Conservation (phyloP, 2,113 vertebrate genomes). For the Otus sunia region DNA sequence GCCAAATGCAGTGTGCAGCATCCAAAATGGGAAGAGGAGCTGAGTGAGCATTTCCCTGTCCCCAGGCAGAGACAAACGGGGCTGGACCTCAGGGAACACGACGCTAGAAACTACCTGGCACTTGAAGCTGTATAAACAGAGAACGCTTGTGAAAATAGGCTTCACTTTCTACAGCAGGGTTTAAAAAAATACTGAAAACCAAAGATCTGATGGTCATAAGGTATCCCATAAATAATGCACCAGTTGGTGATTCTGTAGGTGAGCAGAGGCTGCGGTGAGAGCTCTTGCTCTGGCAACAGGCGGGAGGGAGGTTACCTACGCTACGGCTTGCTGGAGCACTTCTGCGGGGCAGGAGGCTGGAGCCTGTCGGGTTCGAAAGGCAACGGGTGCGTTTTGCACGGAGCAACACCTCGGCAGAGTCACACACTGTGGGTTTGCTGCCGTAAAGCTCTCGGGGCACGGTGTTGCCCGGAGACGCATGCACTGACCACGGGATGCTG, state of each 20-base stretch:
- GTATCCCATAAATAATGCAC: conserved; percentile 26
- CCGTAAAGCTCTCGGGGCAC: not conserved
- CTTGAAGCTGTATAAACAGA: conserved; percentile 34
- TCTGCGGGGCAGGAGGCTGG: not conserved
- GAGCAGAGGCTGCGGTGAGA: not conserved
- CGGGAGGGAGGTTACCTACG: not conserved
- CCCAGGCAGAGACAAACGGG: not conserved
- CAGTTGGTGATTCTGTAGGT: not conserved
- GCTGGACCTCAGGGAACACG: not conserved
- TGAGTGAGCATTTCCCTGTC: not conserved
- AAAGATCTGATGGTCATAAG: not conserved
- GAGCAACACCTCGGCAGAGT: not conserved
- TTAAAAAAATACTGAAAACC: not conserved
- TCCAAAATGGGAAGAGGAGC: not conserved
- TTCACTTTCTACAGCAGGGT: not conserved
- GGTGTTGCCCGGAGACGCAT: fast-evolving
- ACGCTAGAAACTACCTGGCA: conserved; percentile 31
- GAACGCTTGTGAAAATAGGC: not conserved
- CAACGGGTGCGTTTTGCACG: not conserved
- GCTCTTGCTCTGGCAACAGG: not conserved
- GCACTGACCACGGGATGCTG: not conserved
- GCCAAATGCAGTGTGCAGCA: not conserved
- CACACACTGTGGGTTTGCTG: not conserved
- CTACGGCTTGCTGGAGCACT: not conserved
- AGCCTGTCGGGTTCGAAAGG: not conserved